phyloP scores from a whole-genome alignment of 2,888 invertebrate genomes.

The Clusia tigrina region DNA sequence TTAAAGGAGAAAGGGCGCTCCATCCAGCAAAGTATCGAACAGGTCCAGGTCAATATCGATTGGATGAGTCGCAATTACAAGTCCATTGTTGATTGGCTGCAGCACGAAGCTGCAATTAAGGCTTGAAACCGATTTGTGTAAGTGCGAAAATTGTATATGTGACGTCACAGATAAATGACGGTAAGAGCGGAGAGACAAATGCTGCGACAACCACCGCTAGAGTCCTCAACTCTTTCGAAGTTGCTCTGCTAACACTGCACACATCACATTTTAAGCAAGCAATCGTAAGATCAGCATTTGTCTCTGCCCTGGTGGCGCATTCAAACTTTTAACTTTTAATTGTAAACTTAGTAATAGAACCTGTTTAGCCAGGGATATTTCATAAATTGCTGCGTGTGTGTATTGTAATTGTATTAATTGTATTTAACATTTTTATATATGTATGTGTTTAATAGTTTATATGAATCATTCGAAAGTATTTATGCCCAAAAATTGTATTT shows the following conservation, averaged over 20 bases:
- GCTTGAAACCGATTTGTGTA: too few species aligned
- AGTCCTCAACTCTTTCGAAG: too few species aligned
- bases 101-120: conserved; percentile 32
- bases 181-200: too few species aligned
- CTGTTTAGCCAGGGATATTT: not conserved
- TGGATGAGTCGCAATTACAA: conserved; percentile 84
- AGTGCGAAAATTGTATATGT: too few species aligned
- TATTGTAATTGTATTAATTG: not conserved
- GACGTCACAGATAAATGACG: too few species aligned
- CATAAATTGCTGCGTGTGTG: not conserved
- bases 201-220: too few species aligned
- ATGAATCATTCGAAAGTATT: not conserved
- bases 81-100: conserved; percentile 79
- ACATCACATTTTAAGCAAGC: too few species aligned
- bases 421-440: not conserved
- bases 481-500: too few species aligned
- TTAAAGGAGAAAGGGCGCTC: conserved; percentile 76
- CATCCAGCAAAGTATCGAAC: conserved; percentile 82
- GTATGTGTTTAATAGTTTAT: not conserved
- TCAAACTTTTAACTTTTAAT: not conserved
- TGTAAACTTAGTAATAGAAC: not conserved
- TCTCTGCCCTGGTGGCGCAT: too few species aligned
- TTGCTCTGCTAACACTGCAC: too few species aligned
- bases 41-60: conserved; percentile 79
- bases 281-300: too few species aligned